Evolutionary conservation across 2,888 invertebrate species (phyloP).

Genomic region (Biston stratarius): DNA sequence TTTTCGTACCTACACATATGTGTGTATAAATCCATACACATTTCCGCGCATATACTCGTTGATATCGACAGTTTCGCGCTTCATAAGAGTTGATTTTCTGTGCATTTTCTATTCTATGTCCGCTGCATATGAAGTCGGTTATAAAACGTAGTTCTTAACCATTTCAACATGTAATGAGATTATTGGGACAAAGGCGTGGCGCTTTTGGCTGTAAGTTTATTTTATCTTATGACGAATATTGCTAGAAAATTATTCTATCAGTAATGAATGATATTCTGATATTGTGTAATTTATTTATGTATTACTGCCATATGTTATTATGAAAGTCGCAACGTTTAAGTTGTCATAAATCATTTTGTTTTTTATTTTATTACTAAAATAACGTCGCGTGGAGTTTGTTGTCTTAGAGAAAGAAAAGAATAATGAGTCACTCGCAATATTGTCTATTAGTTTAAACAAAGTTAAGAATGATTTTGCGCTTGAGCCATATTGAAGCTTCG

Average conservation of each 20-base stretch:
- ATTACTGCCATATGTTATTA: not conserved
- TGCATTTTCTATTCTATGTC: not conserved
- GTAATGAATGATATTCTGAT: not conserved
- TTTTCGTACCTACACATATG: no score
- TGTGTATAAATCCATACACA: no score
- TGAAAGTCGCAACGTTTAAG: not conserved
- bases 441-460: no score
- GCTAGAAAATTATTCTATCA: not conserved
- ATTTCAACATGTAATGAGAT: conserved; percentile 36
- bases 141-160: conserved; percentile 40
- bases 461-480: no score
- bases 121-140: conserved; percentile 41
- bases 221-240: not conserved
- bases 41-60: no score
- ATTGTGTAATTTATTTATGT: not conserved
- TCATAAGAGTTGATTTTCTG: not conserved
- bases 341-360: no score
- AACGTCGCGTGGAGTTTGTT: no score
- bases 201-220: conserved; percentile 6
- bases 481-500: no score
- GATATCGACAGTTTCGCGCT: not conserved
- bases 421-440: no score
- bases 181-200: conserved; percentile 37
- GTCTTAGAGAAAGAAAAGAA: no score
- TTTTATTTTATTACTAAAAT: no score